These are phyloP conservation scores for Peromyscus polionotus DNA, from an alignment of 2,113 vertebrate species.

Conservation along the genomic window DNA sequence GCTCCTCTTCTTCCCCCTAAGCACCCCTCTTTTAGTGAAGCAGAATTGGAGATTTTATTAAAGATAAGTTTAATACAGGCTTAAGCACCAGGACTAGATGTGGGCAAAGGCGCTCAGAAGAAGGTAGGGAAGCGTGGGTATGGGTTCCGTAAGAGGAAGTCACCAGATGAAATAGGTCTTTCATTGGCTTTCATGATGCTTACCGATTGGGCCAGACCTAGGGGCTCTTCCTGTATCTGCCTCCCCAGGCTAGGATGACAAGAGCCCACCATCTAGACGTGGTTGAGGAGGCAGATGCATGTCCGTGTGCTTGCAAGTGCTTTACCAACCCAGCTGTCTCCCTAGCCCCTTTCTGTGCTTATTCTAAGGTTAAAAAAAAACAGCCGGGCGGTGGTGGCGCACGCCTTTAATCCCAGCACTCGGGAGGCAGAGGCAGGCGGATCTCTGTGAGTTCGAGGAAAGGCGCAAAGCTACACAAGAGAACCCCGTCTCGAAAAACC, in stretches of 20 bases:
- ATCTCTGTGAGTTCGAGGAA: too few species aligned
- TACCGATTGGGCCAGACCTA: neutral
- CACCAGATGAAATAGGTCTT: neutral
- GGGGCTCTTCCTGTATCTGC: neutral
- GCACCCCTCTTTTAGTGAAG: neutral
- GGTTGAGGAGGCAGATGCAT: neutral
- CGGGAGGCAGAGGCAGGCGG: too few species aligned
- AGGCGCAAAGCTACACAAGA: too few species aligned
- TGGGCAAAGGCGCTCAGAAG: neutral
- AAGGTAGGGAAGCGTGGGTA: neutral
- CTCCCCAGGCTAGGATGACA: neutral
- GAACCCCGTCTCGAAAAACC: too few species aligned
- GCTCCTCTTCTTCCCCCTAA: neutral
- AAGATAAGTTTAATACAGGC: neutral
- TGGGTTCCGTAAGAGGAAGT: neutral
- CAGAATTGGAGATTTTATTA: neutral
- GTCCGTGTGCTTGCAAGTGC: neutral
- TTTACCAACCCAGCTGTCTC: neutral
- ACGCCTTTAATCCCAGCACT: too few species aligned
- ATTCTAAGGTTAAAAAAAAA: slow-evolving; percentile 31
- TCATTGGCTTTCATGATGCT: neutral
- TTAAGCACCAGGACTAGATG: neutral
- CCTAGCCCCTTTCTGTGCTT: neutral
- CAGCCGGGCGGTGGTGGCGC: too few species aligned
- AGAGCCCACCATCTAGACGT: neutral